Evolutionary conservation across 1,140 invertebrate species (phyloP).

Genomic region (Drosophila nebulosa): DNA sequence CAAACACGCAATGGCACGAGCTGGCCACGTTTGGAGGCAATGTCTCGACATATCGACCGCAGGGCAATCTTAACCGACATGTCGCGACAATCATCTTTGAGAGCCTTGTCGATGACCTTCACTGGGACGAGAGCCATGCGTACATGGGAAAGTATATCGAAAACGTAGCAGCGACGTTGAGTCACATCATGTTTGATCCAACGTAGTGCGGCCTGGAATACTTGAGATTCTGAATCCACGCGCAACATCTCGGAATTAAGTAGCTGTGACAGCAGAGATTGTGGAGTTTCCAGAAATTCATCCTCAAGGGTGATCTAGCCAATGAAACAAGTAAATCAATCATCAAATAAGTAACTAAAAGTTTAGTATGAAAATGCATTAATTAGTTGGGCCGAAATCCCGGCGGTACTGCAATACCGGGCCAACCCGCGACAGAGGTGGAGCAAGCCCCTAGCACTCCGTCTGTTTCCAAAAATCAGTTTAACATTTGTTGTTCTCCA

Average conservation of each 20-base stretch:
- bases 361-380: conserved; percentile 16
- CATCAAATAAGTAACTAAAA: too few species aligned
- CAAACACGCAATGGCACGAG: conserved; percentile 88
- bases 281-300: conserved; percentile 93
- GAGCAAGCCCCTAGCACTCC: conserved; percentile 53
- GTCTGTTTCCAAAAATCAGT: conserved; percentile 43
- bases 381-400: conserved; percentile 49
- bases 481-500: conserved; percentile 20
- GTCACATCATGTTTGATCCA: conserved; percentile 94
- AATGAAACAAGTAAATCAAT: background rate
- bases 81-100: conserved; percentile 90
- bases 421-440: conserved; percentile 53
- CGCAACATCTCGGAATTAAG: conserved; percentile 93
- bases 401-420: conserved; percentile 83
- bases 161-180: conserved; percentile 90
- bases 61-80: conserved; percentile 90
- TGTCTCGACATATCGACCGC: conserved; percentile 90
- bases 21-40: conserved; percentile 89
- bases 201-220: conserved; percentile 93
- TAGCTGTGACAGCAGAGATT: conserved; percentile 89
- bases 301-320: conserved; percentile 88
- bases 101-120: conserved; percentile 89
- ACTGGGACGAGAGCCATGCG: conserved; percentile 92
- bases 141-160: conserved; percentile 92
- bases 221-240: conserved; percentile 95